phyloP scores from a whole-genome alignment of 2,113 vertebrate species.

The Acrocephalus kingi region DNA sequence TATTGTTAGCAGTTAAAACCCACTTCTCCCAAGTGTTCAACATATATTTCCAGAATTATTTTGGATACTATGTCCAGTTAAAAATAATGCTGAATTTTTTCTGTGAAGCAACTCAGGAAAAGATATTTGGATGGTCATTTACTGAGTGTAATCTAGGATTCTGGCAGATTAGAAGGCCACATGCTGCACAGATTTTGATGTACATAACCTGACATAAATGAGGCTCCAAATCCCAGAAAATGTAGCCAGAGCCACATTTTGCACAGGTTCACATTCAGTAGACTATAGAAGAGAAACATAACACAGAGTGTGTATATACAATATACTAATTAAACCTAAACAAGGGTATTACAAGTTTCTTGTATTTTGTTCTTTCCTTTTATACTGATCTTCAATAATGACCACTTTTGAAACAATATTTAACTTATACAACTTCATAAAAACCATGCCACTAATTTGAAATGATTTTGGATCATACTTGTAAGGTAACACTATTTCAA shows the following conservation, averaged over 20 bases:
- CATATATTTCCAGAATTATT: constrained; percentile 58
- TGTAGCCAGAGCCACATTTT: not conserved
- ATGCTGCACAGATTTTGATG: not conserved
- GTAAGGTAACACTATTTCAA: not conserved
- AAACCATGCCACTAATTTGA: not conserved
- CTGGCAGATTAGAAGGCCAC: not conserved
- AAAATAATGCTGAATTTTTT: constrained; percentile 23
- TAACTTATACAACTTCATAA: not conserved
- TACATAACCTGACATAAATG: not conserved
- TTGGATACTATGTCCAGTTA: constrained; percentile 9
- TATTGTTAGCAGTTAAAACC: constrained; percentile 37
- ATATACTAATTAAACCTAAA: not conserved
- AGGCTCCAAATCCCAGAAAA: constrained; percentile 10
- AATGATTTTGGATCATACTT: not conserved
- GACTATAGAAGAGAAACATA: not conserved
- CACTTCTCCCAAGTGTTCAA: constrained; percentile 38
- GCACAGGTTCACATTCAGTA: not conserved
- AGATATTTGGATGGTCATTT: constrained; percentile 39
- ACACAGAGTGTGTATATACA: not conserved
- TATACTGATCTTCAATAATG: not conserved
- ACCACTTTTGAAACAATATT: not conserved
- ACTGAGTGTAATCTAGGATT: constrained; percentile 1
- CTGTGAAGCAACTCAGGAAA: constrained; percentile 6
- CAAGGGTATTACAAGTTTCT: not conserved
- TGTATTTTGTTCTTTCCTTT: not conserved